phyloP scores from a whole-genome alignment of 2,113 vertebrate species.

The Lophochroa leadbeateri region DNA sequence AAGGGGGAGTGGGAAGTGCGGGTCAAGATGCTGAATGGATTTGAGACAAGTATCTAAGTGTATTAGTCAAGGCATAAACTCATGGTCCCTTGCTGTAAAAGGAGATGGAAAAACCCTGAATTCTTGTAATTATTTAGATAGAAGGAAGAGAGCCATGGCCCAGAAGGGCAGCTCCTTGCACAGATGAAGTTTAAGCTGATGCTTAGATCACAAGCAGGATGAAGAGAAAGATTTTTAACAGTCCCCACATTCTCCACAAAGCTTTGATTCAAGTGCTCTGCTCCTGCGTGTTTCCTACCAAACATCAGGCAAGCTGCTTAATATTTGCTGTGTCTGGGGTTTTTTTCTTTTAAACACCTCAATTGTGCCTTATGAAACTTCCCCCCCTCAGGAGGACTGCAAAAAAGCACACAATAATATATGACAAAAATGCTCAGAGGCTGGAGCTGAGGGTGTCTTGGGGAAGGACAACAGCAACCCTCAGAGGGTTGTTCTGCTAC shows the following conservation, averaged over 20 bases:
- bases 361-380: neutral
- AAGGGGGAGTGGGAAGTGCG: neutral
- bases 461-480: neutral
- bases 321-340: fast-evolving
- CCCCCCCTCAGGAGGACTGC: neutral
- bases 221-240: neutral
- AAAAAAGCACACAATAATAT: neutral
- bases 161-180: neutral
- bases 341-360: neutral
- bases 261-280: neutral
- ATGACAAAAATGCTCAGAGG: neutral
- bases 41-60: neutral
- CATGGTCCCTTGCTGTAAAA: neutral
- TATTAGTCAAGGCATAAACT: neutral
- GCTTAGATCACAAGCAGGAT: neutral
- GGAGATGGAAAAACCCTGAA: neutral
- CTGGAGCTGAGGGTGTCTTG: neutral
- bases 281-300: neutral
- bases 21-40: neutral
- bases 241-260: neutral
- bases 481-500: neutral
- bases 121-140: neutral
- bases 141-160: neutral
- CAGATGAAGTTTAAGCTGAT: neutral
- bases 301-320: neutral